phyloP scores from a whole-genome alignment of 2,888 invertebrate species.

The Dynastes maya region DNA sequence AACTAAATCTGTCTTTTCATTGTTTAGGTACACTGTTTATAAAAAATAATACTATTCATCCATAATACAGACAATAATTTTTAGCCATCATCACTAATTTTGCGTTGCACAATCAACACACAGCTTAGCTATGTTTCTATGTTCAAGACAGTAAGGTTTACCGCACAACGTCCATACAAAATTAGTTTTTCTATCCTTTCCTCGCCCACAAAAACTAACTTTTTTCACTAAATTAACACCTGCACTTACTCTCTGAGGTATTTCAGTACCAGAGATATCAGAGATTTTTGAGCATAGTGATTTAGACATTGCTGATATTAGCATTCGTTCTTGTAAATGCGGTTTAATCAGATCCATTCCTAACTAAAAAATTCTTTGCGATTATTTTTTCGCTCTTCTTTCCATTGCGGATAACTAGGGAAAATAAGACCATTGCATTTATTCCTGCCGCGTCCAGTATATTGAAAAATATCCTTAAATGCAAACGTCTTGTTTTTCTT shows the following conservation, averaged over 20 bases:
- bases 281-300: conserved; percentile 32
- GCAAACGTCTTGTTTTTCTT: conserved; percentile 42
- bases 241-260: not conserved
- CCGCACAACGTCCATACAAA: conserved; percentile 42
- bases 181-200: conserved; percentile 43
- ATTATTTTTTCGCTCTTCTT: not conserved
- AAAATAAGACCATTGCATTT: conserved; percentile 50
- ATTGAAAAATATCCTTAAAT: conserved; percentile 38
- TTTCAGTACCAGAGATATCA: conserved; percentile 25
- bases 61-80: too few species aligned
- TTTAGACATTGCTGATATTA: conserved; percentile 27
- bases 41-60: too few species aligned
- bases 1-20: too few species aligned
- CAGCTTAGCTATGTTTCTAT: conserved; percentile 29
- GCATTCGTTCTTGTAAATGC: conserved; percentile 12
- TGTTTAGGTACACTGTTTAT: too few species aligned
- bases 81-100: too few species aligned
- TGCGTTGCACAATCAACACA: conserved; percentile 12
- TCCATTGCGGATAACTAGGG: conserved; percentile 26
- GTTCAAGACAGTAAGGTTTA: conserved; percentile 40
- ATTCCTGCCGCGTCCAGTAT: conserved; percentile 51
- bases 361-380: not conserved
- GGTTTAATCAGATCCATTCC: conserved; percentile 45
- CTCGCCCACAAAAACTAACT: conserved; percentile 33
- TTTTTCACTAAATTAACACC: conserved; percentile 33